Conservation (phyloP, 35 echinoderm and acorn worm species). For the Ptychodera flava region DNA sequence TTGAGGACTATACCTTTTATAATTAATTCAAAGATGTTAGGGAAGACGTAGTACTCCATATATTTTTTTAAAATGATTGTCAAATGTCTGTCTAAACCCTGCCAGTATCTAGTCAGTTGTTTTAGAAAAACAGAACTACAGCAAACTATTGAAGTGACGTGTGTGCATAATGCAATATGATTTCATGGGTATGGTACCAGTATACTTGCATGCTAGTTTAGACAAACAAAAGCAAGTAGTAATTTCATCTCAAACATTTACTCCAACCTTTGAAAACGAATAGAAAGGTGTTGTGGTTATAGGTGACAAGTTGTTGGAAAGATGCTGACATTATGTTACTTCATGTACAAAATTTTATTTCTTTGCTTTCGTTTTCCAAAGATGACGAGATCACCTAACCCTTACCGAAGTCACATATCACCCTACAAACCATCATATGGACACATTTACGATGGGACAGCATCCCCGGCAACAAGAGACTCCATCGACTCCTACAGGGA, state of each 20-base stretch:
- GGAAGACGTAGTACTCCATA: no score
- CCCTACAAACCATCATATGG: background rate
- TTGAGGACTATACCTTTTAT: no score
- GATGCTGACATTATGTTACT: background rate
- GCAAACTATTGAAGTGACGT: no score
- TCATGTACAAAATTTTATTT: background rate
- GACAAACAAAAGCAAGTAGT: background rate
- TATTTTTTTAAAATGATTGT: no score
- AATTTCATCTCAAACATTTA: no score
- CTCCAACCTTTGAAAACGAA: no score
- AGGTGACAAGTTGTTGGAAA: background rate
- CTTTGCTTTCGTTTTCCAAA: background rate
- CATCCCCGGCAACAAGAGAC: conserved; percentile 1
- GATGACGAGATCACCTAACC: background rate
- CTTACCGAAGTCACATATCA: background rate
- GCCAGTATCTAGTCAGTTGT: no score
- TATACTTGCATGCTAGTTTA: background rate
- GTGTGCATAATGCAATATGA: no score
- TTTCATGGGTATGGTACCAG: background rate
- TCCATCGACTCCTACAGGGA: conserved; percentile 70
- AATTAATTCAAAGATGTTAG: no score
- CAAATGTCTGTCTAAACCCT: no score
- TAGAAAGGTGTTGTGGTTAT: background rate
- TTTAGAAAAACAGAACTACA: no score
- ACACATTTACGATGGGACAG: background rate